Percentiles rank a stretch among this genome's conserved stretches.
Evolutionary conservation across 53 echinoderm and acorn worm species (phyloP).

Genomic region (Mesocentrotus franciscanus): DNA sequence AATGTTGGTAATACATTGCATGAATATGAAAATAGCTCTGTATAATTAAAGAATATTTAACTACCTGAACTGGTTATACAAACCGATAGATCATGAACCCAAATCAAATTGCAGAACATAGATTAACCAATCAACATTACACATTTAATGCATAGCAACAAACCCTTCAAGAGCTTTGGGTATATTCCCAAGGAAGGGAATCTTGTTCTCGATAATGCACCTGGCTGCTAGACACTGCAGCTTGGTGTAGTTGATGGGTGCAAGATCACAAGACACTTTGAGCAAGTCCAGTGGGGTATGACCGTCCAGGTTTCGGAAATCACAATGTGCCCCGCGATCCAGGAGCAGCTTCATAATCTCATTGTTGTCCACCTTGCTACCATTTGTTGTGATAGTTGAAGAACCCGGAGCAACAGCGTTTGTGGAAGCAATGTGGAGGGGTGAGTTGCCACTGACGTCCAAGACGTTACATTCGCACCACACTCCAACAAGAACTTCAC

Average conservation of each 20-base stretch:
- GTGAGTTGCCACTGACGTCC: conserved; percentile 80
- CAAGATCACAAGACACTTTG: conserved; percentile 78
- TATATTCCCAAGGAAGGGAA: conserved; percentile 82
- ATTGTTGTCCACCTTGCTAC: conserved; percentile 54
- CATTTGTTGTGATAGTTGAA: conserved; percentile 64
- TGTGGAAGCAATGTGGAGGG: conserved; percentile 86
- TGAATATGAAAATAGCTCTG: conserved; percentile 14
- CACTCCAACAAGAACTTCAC: conserved; percentile 86
- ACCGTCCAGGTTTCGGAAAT: conserved; percentile 78
- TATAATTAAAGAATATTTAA: neutral
- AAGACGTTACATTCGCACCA: conserved; percentile 79
- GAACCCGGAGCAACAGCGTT: conserved; percentile 43
- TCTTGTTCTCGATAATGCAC: conserved; percentile 74
- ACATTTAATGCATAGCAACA: conserved; percentile 81
- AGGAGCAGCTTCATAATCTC: conserved; percentile 81
- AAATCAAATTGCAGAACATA: neutral
- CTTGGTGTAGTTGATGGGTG: conserved; percentile 88
- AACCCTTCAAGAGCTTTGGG: conserved; percentile 89
- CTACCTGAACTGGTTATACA: neutral
- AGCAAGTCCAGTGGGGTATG: conserved; percentile 83
- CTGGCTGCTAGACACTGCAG: conserved; percentile 90
- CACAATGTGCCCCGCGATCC: conserved; percentile 88
- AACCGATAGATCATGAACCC: neutral
- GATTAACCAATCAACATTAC: neutral
- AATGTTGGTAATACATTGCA: neutral